Evolutionary conservation across 2,797 vertebrate genomes (phyloP).

Genomic region (Calcarius lapponicus): DNA sequence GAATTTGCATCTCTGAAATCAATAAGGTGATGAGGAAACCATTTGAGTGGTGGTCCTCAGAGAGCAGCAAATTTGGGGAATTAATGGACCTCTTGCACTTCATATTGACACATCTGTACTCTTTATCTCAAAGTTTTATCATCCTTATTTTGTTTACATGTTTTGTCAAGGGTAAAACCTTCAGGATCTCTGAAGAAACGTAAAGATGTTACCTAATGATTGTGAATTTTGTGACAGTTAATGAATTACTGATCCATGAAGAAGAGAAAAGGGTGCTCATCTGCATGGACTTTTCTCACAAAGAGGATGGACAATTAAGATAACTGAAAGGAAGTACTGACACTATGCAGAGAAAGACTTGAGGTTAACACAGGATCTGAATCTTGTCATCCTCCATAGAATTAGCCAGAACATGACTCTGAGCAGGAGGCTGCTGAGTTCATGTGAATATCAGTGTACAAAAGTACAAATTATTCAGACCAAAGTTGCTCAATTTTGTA

Average conservation of each 20-base stretch:
- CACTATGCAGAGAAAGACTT: neutral
- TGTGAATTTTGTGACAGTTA: neutral
- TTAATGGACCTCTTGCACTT: neutral
- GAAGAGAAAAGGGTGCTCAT: neutral
- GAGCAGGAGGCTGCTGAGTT: neutral
- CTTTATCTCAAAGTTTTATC: neutral
- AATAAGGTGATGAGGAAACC: neutral
- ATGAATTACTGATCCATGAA: neutral
- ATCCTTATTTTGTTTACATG: neutral
- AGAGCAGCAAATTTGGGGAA: neutral
- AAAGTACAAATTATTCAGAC: neutral
- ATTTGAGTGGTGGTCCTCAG: neutral
- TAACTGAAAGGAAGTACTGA: neutral
- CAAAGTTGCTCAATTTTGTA: neutral
- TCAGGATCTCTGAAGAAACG: neutral
- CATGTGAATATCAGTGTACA: neutral
- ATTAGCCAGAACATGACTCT: neutral
- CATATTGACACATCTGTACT: neutral
- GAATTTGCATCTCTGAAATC: neutral
- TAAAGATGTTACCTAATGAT: neutral
- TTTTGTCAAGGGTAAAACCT: neutral
- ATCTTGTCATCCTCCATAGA: neutral
- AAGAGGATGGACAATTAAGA: neutral
- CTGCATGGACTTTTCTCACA: neutral
- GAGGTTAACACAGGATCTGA: neutral